phyloP scores from a whole-genome alignment of 1,140 invertebrate genomes.

The Rhizoglyphus robini region DNA sequence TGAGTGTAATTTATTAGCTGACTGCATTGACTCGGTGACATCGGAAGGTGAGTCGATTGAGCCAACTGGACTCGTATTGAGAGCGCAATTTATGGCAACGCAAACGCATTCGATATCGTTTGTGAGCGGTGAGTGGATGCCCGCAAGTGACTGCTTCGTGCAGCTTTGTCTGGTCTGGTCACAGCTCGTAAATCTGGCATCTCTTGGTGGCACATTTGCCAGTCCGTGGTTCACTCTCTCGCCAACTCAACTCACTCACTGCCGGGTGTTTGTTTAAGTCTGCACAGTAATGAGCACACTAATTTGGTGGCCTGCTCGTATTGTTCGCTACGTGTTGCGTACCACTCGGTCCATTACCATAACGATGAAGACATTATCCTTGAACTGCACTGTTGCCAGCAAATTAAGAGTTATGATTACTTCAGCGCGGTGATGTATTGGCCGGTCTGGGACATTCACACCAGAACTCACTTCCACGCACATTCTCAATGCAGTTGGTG shows the following conservation, averaged over 20 bases:
- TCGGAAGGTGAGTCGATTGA: background rate
- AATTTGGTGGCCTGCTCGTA: background rate
- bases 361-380: slow-evolving; percentile 8
- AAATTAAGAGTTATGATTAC: slow-evolving; percentile 13
- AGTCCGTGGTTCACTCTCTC: background rate
- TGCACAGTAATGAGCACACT: background rate
- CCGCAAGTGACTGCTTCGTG: background rate
- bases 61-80: background rate
- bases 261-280: background rate
- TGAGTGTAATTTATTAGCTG: too few relatives aligned
- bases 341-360: too few relatives aligned
- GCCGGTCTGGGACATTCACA: background rate
- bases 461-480: background rate
- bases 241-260: background rate
- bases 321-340: slow-evolving; percentile 12
- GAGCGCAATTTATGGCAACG: background rate
- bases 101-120: background rate
- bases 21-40: too few relatives aligned
- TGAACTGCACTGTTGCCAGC: background rate
- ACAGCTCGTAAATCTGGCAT: slow-evolving; percentile 7
- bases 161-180: background rate
- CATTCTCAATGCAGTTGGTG: background rate
- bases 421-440: background rate
- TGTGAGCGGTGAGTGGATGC: background rate
- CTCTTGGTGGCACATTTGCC: background rate